Evolutionary conservation across 2,797 vertebrate species (phyloP).

Genomic region (Sebastiscus albofasciatus): DNA sequence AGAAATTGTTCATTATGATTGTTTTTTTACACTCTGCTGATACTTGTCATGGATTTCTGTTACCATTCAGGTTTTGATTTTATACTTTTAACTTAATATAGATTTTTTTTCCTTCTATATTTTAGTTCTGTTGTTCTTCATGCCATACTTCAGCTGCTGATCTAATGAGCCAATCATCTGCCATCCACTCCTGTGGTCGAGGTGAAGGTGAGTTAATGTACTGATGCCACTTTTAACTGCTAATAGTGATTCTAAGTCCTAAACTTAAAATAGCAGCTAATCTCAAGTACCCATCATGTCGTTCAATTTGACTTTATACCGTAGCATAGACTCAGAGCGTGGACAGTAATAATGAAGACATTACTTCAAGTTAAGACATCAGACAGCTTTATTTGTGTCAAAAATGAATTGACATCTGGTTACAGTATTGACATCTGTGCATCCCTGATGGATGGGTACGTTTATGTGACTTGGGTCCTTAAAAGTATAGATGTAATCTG

Average conservation of each 20-base stretch:
- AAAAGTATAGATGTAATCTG: no score
- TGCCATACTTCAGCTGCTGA: background rate
- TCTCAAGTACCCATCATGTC: background rate
- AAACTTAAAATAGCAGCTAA: background rate
- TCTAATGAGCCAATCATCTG: background rate
- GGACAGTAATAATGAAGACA: no score
- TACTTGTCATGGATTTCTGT: background rate
- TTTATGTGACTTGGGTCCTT: no score
- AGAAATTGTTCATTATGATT: background rate
- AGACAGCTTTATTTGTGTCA: no score
- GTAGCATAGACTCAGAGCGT: no score
- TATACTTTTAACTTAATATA: background rate
- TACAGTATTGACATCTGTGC: no score
- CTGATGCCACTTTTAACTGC: background rate
- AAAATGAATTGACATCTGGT: no score
- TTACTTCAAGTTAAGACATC: no score
- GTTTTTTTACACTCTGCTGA: background rate
- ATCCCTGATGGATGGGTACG: no score
- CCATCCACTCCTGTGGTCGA: background rate
- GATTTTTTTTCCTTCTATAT: background rate
- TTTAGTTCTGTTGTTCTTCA: background rate
- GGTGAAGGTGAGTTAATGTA: background rate
- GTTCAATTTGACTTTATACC: background rate
- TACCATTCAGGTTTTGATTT: background rate
- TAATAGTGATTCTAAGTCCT: background rate